Evolutionary conservation across 2,113 vertebrate genomes (phyloP).

Genomic region (Callaeas wilsoni): DNA sequence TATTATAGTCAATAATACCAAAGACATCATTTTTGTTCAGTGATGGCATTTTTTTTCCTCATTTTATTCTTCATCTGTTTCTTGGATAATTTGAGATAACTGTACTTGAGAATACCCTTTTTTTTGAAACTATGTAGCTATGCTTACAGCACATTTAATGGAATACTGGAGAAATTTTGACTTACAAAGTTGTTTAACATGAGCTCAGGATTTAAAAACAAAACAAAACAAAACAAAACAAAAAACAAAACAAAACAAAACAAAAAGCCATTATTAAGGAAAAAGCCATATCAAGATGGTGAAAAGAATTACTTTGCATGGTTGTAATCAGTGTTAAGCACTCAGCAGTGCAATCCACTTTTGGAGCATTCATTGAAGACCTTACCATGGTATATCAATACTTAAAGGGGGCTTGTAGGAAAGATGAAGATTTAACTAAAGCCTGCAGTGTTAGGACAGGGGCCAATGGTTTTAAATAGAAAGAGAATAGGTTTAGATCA

Average conservation of each 20-base stretch:
- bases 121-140: background rate
- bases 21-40: background rate
- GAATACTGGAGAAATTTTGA: background rate
- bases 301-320: background rate
- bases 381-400: background rate
- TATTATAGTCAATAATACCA: background rate
- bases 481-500: background rate
- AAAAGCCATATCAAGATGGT: background rate
- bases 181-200: background rate
- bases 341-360: background rate
- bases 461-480: background rate
- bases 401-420: background rate
- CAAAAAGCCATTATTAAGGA: background rate
- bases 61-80: background rate
- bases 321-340: background rate
- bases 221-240: too few relatives aligned
- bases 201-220: background rate
- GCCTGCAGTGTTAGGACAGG: background rate
- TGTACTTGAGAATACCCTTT: background rate
- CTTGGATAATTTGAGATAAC: background rate
- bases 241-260: background rate
- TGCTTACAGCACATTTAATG: background rate
- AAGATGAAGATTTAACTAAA: background rate
- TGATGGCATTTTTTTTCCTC: background rate
- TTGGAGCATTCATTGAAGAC: background rate